Evolutionary conservation across 2,888 invertebrate species (phyloP), one percentile per base, ranked within the genome.

Genomic region (Monochamus alternatus): DNA sequence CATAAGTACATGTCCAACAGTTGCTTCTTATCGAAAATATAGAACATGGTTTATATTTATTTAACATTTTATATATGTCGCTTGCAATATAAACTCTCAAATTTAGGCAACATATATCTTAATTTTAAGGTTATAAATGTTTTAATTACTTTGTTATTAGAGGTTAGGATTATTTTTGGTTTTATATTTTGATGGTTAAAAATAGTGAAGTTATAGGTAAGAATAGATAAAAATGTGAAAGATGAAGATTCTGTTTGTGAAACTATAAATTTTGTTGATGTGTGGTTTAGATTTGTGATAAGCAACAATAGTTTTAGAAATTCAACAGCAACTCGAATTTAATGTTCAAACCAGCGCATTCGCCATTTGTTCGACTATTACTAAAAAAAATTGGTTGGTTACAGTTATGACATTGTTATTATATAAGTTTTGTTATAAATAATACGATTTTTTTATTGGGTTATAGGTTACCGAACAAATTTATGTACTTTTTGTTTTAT

Each of bases 361-460:
- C 38, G 38, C 38, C 38, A 38, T 38, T 38, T 38, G 4, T 38
- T 38, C 38, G 38, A 38, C 5, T 38, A 5, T 38, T 38, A 38
- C 4, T 5, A 5, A 4, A 38, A n/a, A 22, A 22, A 22, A 22
- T 22, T 22, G 22, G 22, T 22, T 22, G 22, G 22, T 22, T 22
- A 22, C 1, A 1, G 22, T 22, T 22, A 22, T 22, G 22, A 22
- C 22, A 22, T 22, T 22, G 22, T 22, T 22, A 22, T 22, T 22
- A 22, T 1, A 22, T 22, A 22, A 22, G 22, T 22, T 22, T 1
- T 22, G 22, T 22, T 22, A 22, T 22, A 22, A 22, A 22, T 22
- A 22, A 1, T 0, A 22, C 52, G 68, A 73, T 74, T 74, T 65
- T 74, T 75, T 72, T 77, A 75, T 76, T 14, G 65, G 69, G 44